Evolutionary conservation across 2,888 invertebrate species (phyloP).

Genomic region (Himalopsyche kuldschensis): DNA sequence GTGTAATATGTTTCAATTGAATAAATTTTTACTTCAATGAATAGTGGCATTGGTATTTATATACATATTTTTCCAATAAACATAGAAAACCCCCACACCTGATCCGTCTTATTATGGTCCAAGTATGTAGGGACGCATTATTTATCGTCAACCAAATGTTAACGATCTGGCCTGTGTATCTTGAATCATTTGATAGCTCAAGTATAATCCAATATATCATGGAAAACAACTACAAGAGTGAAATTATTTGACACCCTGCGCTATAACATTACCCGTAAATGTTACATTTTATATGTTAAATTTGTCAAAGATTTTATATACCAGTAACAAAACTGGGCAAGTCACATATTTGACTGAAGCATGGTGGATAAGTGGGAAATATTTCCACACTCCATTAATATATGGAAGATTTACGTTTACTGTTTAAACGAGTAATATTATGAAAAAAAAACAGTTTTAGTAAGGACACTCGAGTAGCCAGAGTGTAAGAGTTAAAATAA

Average conservation of each 20-base stretch:
- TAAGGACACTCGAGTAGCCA: too few species aligned
- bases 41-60: too few species aligned
- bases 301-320: neutral
- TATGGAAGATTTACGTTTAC: too few species aligned
- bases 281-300: neutral
- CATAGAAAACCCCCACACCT: neutral
- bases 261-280: neutral
- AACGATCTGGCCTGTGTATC: constrained; percentile 24
- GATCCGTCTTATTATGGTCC: neutral
- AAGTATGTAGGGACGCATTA: constrained; percentile 9
- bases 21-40: too few species aligned
- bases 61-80: too few species aligned
- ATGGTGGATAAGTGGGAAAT: neutral
- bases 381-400: too few species aligned
- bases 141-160: constrained; percentile 25
- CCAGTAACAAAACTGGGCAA: too few species aligned
- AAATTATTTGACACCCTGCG: neutral
- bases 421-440: too few species aligned
- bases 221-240: neutral
- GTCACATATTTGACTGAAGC: neutral
- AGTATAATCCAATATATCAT: constrained; percentile 21
- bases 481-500: too few species aligned
- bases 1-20: too few species aligned
- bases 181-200: constrained; percentile 23
- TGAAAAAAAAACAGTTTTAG: too few species aligned